Base-by-base conservation (phyloP, 2,797 vertebrate species). In the Leptatherina wallacei region DNA sequence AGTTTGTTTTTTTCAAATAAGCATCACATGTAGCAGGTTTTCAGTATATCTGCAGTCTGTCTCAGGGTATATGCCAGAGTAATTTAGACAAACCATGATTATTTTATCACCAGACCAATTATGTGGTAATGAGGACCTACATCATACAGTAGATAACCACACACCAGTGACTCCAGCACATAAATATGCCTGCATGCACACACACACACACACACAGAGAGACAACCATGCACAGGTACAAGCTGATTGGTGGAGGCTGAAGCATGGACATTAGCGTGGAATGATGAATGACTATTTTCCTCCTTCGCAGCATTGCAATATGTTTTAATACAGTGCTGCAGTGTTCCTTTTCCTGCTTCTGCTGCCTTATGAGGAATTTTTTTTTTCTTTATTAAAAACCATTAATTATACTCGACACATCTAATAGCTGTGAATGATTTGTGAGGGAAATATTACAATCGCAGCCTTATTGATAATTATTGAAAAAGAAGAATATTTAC, bases 351-450 rank as follows among this genome's bases (percentile, higher is more conserved):
- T 88, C 75, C 83, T 61, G 33, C 58, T 74, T 60, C 67, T 57
- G 71, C 74, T 77, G 76, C 82, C 78, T 82, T 79, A 78, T 63
- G 78, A 93, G 65, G 72, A 83, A 83, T 84, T 83, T 69, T 88
- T 88, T 83, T 88, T 84, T 90, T 91, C 84, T 91, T 92, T 92
- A 93, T 94, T 94, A 92, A 91, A 92, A 90, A 85, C 65, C 88
- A 94, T 94, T 92, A 86, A 94, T 94, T 93, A 91, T 88, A 77
- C 73, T 65, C 30, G 80, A 88, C 88, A 89, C 58, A 49, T 82
- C 67, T 89, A 93, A 92, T 88, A 79, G 82, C 55, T 83, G 88
- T 81, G 74, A 86, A 91, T 88, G 89, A 86, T 88, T 75, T 90
- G 76, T 73, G 83, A 79, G 75, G 67, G 75, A 80, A 85, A 85